Base-by-base conservation (phyloP, 2,797 vertebrate species). In the Scolopax rusticola region DNA sequence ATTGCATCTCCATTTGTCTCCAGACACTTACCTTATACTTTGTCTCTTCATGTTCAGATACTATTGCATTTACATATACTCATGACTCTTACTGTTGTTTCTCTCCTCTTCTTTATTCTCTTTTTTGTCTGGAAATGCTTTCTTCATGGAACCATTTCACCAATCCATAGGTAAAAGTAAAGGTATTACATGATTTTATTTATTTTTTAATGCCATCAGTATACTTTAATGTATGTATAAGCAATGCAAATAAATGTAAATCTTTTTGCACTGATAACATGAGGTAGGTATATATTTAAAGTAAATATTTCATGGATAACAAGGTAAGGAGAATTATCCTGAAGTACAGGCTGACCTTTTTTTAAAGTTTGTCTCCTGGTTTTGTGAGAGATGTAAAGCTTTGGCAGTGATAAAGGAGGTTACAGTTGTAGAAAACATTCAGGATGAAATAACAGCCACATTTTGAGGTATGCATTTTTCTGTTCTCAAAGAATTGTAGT, bases 141-240 rank as follows among this genome's bases (percentile, higher is more conserved):
- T 99, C 99, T 99, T 99, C 99, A 99, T 99, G 99, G 99, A 99
- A 98, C 98, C 99, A 99, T 99, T 99, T 98, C 99, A 99, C 98
- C 99, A 98, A 98, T 98, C 97, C 97, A 98, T 99, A 99, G 99
- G 99, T 99, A 99, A 99, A 99, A 99, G 97, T 98, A 99, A 99
- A 99, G 99, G 99, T 99, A 99, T 98, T 98, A 97, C 94, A 98
- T 97, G 93, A 97, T 97, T 97, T 98, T 97, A 88, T 97, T 98
- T 97, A 93, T 98, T 97, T 97, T 97, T 95, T 87, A 97, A 95
- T 97, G 84, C 69, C 95, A 96, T 96, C 96, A 92, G n/a, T 98
- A 76, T 97, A 84, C 83, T 96, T 96, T 75, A 96, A 63, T 92
- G 67, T 97, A 86, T 96, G 25, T 96, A 41, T 95, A 91, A 97